Evolutionary conservation across 1,140 invertebrate genomes (phyloP), one percentile per base, ranked within the genome.

Genomic region (Phymastichus coffea): DNA sequence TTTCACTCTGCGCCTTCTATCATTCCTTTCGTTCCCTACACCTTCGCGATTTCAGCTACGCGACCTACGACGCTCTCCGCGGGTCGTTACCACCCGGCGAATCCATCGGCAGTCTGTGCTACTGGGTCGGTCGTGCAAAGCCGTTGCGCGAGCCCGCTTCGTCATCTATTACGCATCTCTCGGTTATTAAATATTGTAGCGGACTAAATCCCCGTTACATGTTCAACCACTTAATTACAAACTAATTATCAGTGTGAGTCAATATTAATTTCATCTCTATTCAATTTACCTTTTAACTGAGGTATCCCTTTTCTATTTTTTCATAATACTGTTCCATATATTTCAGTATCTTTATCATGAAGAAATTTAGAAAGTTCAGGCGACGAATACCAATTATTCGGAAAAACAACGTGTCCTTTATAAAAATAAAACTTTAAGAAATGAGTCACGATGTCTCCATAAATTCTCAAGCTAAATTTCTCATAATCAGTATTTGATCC

Each of bases 241-340:
- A n/a, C n/a, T n/a, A n/a, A 41, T 57, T 65, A 48, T 62, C 48
- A 60, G 3, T 65, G 35, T 61, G 63, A 35, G 23, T n/a, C 63
- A 38, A 61, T 46, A 61, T 54, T 19, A 37, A 55, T 43, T 58
- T 65, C 46, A 35, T 61, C 63, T 65, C 22, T 52, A 44, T 61
- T 23, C 41, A 66, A 64, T 62, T 66, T 69, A 35, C 62, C 52
- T 25, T 49, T 12, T 46, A 68, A 43, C 58, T 69, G 59, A n/a
- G 67, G 63, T 51, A 69, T 60, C 54, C 61, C 61, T 53, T 54
- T 61, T 63, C 61, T 58, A 40, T 61, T 60, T 57, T 65, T 48
- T 58, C 46, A 63, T 44, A 70, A n/a, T n/a, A n/a, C 66, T 57
- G 65, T 69, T 10, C 65, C 64, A 63, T 61, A 66, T 37, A 62